Conservation (phyloP, 2,113 vertebrate species). For the Corapipo altera region DNA sequence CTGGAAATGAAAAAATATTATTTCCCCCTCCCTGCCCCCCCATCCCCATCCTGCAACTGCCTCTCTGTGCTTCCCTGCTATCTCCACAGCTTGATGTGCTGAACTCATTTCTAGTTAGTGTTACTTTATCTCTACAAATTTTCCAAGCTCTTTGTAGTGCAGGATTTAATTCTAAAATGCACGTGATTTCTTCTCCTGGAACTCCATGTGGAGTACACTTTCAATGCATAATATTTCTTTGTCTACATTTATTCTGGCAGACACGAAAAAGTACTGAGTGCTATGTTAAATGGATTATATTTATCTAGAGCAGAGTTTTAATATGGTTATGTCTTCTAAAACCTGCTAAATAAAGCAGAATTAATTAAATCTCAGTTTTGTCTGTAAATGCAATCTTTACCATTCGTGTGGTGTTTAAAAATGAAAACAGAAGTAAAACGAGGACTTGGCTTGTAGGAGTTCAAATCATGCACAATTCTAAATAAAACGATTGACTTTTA, state of each 20-base stretch:
- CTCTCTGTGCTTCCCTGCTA: not conserved
- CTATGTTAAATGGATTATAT: not conserved
- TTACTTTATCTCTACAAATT: not conserved
- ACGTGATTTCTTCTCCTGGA: not conserved
- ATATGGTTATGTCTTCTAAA: not conserved
- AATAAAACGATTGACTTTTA: constrained; percentile 47
- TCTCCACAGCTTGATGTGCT: not conserved
- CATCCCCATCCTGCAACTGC: not conserved
- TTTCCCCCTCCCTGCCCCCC: not conserved
- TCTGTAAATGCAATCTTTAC: not conserved
- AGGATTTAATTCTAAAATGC: not conserved
- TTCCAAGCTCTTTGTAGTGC: not conserved
- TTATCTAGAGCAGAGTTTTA: not conserved
- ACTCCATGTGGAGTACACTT: not conserved
- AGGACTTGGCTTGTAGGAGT: not conserved
- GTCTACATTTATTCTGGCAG: not conserved
- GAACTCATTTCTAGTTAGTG: not conserved
- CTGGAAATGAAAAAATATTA: not conserved
- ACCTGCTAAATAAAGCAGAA: not conserved
- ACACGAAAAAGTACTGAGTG: not conserved
- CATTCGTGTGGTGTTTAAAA: not conserved
- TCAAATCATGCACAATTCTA: not conserved
- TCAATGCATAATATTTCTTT: not conserved
- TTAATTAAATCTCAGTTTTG: not conserved
- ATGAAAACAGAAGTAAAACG: not conserved